Percentiles rank a stretch among this genome's conserved stretches.
phyloP scores from a whole-genome alignment of 2,113 vertebrate species.

The Octodon degus region DNA sequence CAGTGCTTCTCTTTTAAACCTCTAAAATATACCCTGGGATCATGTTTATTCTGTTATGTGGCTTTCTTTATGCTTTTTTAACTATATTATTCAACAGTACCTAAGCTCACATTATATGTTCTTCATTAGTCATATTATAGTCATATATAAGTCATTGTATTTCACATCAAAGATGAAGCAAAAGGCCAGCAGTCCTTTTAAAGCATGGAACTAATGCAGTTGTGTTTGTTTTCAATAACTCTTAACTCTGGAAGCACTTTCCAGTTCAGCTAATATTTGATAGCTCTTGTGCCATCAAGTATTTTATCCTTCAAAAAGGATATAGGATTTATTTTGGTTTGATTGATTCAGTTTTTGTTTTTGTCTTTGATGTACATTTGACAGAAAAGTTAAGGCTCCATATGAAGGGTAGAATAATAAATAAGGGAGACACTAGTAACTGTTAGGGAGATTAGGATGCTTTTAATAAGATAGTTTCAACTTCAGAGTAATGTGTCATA shows the following conservation, averaged over 20 bases:
- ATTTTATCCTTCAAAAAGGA: not conserved
- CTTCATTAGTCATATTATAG: not conserved
- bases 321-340: not conserved
- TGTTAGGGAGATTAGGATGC: not conserved
- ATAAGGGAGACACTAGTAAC: not conserved
- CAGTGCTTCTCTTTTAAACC: conserved; percentile 23
- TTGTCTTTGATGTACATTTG: not conserved
- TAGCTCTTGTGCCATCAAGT: not conserved
- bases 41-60: not conserved
- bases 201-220: not conserved
- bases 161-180: not conserved
- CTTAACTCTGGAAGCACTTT: not conserved
- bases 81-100: not conserved
- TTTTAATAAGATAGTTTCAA: not conserved
- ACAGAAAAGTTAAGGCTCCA: not conserved
- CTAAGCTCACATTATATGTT: not conserved
- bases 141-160: not conserved
- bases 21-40: not conserved
- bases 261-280: not conserved
- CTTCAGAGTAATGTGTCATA: not conserved
- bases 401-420: not conserved
- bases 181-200: not conserved
- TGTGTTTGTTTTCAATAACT: conserved; percentile 12
- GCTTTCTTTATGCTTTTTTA: not conserved
- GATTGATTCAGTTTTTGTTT: not conserved